Percentiles rank a stretch among this genome's conserved stretches.
These are phyloP conservation scores for Pardosa pseudoannulata DNA, from an alignment of 2,888 invertebrate species.

Conservation along the genomic window DNA sequence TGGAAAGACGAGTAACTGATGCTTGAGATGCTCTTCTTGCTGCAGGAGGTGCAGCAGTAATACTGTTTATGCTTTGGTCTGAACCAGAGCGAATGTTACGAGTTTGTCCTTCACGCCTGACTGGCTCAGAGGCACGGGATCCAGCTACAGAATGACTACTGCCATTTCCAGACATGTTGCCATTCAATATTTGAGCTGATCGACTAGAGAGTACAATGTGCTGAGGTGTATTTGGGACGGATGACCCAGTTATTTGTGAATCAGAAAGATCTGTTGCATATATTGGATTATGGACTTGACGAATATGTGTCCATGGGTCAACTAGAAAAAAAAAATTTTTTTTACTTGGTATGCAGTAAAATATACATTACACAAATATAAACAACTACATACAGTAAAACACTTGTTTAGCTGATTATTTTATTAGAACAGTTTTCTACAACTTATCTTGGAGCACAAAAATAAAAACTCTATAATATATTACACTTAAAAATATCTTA, in stretches of 20 bases:
- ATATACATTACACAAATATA: neutral
- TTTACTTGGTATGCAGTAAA: too few relatives aligned
- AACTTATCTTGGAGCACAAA: too few relatives aligned
- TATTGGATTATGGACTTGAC: constrained; percentile 73
- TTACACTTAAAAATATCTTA: neutral
- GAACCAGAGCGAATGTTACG: constrained; percentile 64
- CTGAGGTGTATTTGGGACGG: constrained; percentile 70
- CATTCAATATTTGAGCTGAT: constrained; percentile 72
- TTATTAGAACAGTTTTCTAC: too few relatives aligned
- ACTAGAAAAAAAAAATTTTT: constrained; percentile 53
- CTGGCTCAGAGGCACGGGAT: constrained; percentile 18
- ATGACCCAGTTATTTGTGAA: constrained; percentile 55
- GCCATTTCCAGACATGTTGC: constrained; percentile 61
- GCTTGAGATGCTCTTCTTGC: constrained; percentile 46
- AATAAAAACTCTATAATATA: neutral
- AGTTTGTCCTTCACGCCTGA: constrained; percentile 27
- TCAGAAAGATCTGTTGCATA: constrained; percentile 71
- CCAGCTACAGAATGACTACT: constrained; percentile 37
- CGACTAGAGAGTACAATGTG: constrained; percentile 65
- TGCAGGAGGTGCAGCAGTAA: constrained; percentile 42
- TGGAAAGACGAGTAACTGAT: constrained; percentile 42
- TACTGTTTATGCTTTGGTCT: constrained; percentile 65
- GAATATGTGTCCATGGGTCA: constrained; percentile 73
- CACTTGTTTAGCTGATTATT: too few relatives aligned
- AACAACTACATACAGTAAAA: neutral